phyloP scores from a whole-genome alignment of 1,140 invertebrate genomes.

The Trichomalopsis sarcophagae region DNA sequence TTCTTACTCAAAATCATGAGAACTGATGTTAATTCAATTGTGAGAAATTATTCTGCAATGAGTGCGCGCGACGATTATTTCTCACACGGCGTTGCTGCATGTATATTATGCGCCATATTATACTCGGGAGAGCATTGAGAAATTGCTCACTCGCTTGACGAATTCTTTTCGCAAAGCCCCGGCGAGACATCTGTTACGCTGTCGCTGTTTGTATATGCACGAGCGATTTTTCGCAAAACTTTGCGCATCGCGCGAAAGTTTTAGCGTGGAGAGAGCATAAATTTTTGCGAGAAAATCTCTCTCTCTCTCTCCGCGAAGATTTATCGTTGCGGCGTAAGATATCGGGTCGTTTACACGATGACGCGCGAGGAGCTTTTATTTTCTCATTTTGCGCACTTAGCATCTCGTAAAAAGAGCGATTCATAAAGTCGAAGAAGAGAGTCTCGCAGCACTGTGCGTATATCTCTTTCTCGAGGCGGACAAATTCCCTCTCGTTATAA shows the following conservation, averaged over 20 bases:
- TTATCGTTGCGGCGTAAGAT: neutral
- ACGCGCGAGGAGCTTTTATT: neutral
- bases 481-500: neutral
- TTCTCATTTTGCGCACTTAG: neutral
- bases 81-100: neutral
- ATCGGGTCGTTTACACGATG: constrained; percentile 30
- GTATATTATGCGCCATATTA: neutral
- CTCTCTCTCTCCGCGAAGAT: neutral
- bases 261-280: neutral
- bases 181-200: neutral
- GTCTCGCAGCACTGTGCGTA: too few relatives aligned
- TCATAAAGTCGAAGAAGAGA: too few relatives aligned
- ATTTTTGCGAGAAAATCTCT: neutral
- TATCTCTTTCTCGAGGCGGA: too few relatives aligned
- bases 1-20: constrained; percentile 42
- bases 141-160: neutral
- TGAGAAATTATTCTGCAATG: constrained; percentile 28
- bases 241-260: neutral
- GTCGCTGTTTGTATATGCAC: neutral
- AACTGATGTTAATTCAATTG: constrained; percentile 40
- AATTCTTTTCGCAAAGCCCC: constrained; percentile 1
- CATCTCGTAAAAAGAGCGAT: neutral
- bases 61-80: constrained; percentile 29
- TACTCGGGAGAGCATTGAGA: neutral
- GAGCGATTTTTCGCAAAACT: neutral